Evolutionary conservation across 2,113 vertebrate species (phyloP).

Genomic region (Paralichthys olivaceus): DNA sequence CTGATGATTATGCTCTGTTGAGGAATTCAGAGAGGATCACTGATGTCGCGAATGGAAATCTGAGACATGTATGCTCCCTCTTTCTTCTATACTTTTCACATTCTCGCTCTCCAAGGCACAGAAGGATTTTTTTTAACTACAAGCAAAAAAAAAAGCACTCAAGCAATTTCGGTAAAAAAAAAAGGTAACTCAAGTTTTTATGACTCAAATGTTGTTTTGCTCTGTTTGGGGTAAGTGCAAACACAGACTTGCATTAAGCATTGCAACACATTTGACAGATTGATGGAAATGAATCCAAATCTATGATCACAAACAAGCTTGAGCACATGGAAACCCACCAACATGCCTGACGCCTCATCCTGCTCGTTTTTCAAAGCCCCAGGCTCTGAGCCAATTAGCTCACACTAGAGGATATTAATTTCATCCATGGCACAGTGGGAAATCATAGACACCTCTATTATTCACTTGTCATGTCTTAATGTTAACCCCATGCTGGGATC

Average conservation of each 20-base stretch:
- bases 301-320: background rate
- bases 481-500: constrained; percentile 45
- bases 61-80: constrained; percentile 21
- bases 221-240: background rate
- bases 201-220: constrained; percentile 16
- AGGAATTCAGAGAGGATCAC: constrained; percentile 52
- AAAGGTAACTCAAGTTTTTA: background rate
- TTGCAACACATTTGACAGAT: background rate
- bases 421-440: constrained; percentile 38
- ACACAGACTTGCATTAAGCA: background rate
- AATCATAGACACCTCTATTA: constrained; percentile 53
- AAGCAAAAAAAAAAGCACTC: background rate
- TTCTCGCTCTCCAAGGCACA: constrained; percentile 20
- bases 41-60: constrained; percentile 36
- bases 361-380: constrained; percentile 40
- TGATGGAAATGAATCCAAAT: constrained; percentile 6
- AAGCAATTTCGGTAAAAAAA: background rate
- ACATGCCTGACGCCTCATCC: background rate
- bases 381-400: constrained; percentile 55
- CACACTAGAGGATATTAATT: constrained; percentile 63
- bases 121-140: background rate
- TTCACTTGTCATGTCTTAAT: constrained; percentile 50
- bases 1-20: constrained; percentile 40
- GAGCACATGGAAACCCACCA: background rate
- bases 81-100: background rate